Base-by-base conservation (phyloP, 2,888 invertebrate genomes). In the Petrolisthes cinctipes region DNA sequence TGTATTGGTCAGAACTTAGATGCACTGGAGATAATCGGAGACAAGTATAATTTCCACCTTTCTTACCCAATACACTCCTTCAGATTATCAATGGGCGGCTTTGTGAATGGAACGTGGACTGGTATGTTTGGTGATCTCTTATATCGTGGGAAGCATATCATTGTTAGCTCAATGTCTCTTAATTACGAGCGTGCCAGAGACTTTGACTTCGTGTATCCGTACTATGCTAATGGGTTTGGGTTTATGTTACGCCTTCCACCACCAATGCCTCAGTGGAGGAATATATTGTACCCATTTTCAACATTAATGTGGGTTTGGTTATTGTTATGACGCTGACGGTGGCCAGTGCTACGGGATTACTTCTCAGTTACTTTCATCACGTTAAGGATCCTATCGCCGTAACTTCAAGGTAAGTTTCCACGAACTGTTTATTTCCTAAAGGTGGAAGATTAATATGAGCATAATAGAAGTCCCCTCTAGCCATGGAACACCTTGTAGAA, bases 71-170 rank as follows among this genome's bases (percentile, higher is more conserved):
- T 0, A 37, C 37, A 37, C 2, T 37, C 37, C 37, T 2, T 37
- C 14, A 71, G 82, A 82, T 56, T 80, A 82, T 17, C 51, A 68
- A 37, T 84, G 88, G 83, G 86, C 23, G 56, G 20, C 17, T 66
- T 51, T 20, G 88, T 78, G 20, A 86, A 89, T 73, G 89, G 86
- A 61, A 79, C 68, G n/a, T 88, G 86, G 88, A 56, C 17, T 0
- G 89, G 89, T 20, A 85, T 89, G 88, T 23, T 89, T 14, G 88
- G 85, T 9, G 88, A 88, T n/a, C 61, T 89, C 11, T 56, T 37
- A 23, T 82, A 68, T 75, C 4, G 37, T 5, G 78, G 66, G 17
- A 89, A 89, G 56, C 53, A 86, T 4, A 0, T 89, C 37, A 73
- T 80, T n/a, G 83, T 89, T 68, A 89, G 86, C 83, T 81, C 86